Conservation (phyloP, 2,113 vertebrate genomes). For the Columbina picui region DNA sequence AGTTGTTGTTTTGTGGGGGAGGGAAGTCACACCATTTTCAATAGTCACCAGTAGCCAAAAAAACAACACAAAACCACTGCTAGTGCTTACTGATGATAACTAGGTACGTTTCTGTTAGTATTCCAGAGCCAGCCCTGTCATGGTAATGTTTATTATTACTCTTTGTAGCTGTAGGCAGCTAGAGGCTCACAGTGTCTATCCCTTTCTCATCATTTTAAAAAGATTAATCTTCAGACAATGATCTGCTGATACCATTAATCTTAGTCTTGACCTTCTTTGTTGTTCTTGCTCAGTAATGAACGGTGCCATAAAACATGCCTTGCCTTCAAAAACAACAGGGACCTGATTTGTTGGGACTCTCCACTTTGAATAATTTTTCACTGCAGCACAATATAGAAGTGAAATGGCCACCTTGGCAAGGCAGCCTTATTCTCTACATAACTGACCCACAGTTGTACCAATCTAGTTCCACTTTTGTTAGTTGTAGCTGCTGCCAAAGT, state of each 20-base stretch:
- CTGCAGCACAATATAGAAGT: background rate
- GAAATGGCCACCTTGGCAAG: background rate
- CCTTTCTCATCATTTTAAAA: constrained; percentile 66
- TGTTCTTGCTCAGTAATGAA: constrained; percentile 47
- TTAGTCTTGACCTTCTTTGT: constrained; percentile 52
- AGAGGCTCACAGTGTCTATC: constrained; percentile 59
- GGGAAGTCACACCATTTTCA: constrained; percentile 50
- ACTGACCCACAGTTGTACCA: background rate
- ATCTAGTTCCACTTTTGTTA: background rate
- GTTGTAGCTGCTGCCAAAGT: background rate
- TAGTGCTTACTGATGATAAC: constrained; percentile 71
- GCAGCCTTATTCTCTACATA: background rate
- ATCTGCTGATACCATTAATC: constrained; percentile 67
- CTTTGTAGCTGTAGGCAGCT: constrained; percentile 68
- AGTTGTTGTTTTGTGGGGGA: constrained; percentile 28
- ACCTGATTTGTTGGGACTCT: background rate
- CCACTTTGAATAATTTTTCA: background rate
- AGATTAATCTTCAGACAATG: constrained; percentile 76
- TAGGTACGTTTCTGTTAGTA: constrained; percentile 59
- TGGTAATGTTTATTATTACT: constrained; percentile 69
- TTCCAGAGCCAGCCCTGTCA: constrained; percentile 40
- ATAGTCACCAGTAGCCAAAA: constrained; percentile 62
- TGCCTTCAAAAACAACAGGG: constrained; percentile 24
- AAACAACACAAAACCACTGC: constrained; percentile 42
- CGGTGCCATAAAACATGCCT: background rate